Percentiles rank a stretch among this genome's conserved stretches.
Evolutionary conservation across 92 coral and sea anemone genomes (phyloP).

Genomic region (Umimayanthus chanpuru): DNA sequence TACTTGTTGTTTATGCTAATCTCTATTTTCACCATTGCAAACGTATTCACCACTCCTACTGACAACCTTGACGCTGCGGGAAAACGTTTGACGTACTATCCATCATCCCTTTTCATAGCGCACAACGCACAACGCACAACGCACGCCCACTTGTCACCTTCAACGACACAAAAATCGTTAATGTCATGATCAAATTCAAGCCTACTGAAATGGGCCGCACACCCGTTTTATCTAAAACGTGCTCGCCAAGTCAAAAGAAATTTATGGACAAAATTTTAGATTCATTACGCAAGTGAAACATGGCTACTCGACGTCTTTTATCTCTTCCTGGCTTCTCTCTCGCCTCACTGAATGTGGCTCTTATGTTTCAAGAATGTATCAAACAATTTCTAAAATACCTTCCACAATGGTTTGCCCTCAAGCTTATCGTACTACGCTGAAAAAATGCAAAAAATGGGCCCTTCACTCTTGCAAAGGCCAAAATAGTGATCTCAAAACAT

Average conservation of each 20-base stretch:
- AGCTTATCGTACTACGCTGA: background rate
- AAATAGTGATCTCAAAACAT: background rate
- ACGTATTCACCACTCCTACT: background rate
- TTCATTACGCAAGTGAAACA: background rate
- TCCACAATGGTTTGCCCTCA: conserved; percentile 11
- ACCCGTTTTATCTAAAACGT: background rate
- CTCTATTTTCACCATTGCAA: too few relatives aligned
- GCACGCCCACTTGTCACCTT: background rate
- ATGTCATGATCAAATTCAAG: conserved; percentile 14
- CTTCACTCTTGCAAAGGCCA: background rate
- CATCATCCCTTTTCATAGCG: conserved; percentile 15
- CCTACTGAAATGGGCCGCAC: conserved; percentile 9
- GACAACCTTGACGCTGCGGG: conserved; percentile 25
- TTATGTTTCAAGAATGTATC: conserved; percentile 6
- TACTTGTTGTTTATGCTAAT: background rate
- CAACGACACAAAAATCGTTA: background rate
- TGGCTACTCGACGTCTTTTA: background rate
- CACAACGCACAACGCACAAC: conserved; percentile 29
- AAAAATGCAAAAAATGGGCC: conserved; percentile 16
- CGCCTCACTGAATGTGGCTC: conserved; percentile 13
- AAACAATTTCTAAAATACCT: background rate
- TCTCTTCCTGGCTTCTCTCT: conserved; percentile 24
- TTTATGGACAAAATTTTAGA: conserved; percentile 4
- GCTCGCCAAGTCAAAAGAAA: background rate
- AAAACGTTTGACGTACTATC: conserved; percentile 15